phyloP scores from a whole-genome alignment of 2,113 vertebrate species.

The Oxyura jamaicensis region DNA sequence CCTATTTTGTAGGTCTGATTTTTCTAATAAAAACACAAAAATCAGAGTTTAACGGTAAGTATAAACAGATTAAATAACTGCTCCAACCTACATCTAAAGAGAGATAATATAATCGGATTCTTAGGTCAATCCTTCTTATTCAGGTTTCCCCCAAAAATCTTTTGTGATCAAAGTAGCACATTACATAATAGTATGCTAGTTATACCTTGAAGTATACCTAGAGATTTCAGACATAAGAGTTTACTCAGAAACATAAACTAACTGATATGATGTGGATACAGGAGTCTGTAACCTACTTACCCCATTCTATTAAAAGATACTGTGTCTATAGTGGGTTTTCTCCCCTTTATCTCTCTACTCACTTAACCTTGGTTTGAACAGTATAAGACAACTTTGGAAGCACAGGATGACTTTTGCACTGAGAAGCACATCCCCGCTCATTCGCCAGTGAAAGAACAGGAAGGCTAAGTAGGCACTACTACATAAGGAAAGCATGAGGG shows the following conservation, averaged over 20 bases:
- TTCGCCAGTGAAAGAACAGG: background rate
- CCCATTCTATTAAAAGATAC: background rate
- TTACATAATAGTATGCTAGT: background rate
- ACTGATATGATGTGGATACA: background rate
- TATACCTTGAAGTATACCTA: background rate
- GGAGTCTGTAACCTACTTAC: background rate
- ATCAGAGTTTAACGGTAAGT: background rate
- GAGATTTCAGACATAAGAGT: background rate
- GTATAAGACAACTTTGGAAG: background rate
- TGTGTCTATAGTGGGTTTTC: background rate
- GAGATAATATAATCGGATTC: background rate
- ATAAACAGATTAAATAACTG: background rate
- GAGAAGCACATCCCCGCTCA: background rate
- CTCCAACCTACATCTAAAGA: background rate
- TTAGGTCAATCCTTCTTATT: background rate
- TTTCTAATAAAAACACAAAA: background rate
- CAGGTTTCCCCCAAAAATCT: background rate
- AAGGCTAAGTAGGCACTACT: background rate
- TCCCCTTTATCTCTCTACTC: background rate
- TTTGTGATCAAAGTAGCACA: background rate
- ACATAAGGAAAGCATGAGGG: background rate
- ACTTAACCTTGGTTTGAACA: background rate
- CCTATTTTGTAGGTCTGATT: background rate
- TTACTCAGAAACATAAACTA: background rate
- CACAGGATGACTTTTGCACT: accelerated